Percentiles rank a stretch among this genome's conserved stretches.
phyloP scores from a whole-genome alignment of 1,140 invertebrate genomes.

The Drosophila obscura region DNA sequence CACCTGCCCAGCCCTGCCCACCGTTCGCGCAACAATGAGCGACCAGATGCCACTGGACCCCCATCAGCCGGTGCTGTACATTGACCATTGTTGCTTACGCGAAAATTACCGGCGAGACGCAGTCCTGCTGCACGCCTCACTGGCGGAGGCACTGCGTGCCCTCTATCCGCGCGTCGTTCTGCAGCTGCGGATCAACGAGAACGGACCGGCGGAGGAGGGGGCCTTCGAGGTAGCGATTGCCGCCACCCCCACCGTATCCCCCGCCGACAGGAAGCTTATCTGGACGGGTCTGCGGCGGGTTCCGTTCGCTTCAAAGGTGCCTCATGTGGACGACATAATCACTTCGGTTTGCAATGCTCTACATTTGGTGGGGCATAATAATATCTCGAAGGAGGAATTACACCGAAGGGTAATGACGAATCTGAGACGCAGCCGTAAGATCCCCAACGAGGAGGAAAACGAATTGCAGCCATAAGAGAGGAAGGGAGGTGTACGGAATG shows the following conservation, averaged over 20 bases:
- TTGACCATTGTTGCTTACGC: conserved; percentile 59
- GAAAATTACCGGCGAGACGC: conserved; percentile 41
- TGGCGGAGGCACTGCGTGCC: conserved; percentile 43
- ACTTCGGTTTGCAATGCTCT: conserved; percentile 40
- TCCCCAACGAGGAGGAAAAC: background rate
- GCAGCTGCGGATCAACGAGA: conserved; percentile 62
- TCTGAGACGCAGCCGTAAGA: conserved; percentile 3
- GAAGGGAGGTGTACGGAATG: no score
- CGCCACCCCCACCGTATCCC: conserved; percentile 24
- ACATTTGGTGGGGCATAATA: conserved; percentile 27
- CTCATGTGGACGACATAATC: conserved; percentile 61
- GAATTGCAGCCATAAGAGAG: no score
- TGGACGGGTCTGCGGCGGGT: conserved; percentile 69
- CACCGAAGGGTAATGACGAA: conserved; percentile 24
- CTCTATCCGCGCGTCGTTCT: conserved; percentile 48
- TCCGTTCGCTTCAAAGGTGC: conserved; percentile 64
- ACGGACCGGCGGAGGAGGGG: conserved; percentile 40
- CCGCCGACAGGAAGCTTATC: conserved; percentile 22
- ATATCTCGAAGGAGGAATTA: conserved; percentile 18
- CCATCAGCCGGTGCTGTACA: conserved; percentile 65
- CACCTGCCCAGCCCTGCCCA: conserved; percentile 3
- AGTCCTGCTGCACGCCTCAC: conserved; percentile 38
- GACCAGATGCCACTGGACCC: conserved; percentile 37
- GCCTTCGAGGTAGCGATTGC: conserved; percentile 66
- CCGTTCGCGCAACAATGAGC: conserved; percentile 12